These are phyloP conservation scores for Phodopus roborovskii DNA, from an alignment of 2,113 vertebrate genomes.

Conservation along the genomic window DNA sequence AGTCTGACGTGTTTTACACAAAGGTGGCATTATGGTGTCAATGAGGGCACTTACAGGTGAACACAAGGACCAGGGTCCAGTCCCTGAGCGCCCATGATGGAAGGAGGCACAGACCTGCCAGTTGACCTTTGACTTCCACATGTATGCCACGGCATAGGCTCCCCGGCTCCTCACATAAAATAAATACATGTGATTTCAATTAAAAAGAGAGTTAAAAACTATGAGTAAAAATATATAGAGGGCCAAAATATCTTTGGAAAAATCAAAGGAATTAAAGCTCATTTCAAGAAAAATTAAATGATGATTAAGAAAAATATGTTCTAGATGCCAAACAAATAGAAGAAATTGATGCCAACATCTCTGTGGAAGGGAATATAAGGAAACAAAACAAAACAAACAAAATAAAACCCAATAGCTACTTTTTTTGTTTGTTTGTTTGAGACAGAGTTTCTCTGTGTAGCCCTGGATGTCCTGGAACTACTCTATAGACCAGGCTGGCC, in stretches of 20 bases:
- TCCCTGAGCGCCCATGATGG: not conserved
- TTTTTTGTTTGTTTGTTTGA: not conserved
- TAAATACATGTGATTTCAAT: not conserved
- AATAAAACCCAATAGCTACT: not conserved
- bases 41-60: fast-evolving
- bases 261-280: constrained; percentile 30
- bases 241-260: constrained; percentile 8
- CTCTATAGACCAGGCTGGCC: not conserved
- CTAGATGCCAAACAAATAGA: constrained; percentile 41
- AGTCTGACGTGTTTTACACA: constrained; percentile 5
- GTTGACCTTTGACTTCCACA: not conserved
- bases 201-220: not conserved
- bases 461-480: not conserved
- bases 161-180: not conserved
- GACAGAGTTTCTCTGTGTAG: not conserved
- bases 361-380: not conserved
- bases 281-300: constrained; percentile 56
- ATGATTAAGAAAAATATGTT: constrained; percentile 46
- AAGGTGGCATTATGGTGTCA: too few relatives aligned
- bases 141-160: not conserved
- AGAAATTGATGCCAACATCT: constrained; percentile 39
- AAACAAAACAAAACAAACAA: not conserved
- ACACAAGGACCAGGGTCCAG: not conserved
- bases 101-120: not conserved
- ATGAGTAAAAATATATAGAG: not conserved